Conservation (phyloP, 1,140 invertebrate genomes). For the Amyelois transitella region DNA sequence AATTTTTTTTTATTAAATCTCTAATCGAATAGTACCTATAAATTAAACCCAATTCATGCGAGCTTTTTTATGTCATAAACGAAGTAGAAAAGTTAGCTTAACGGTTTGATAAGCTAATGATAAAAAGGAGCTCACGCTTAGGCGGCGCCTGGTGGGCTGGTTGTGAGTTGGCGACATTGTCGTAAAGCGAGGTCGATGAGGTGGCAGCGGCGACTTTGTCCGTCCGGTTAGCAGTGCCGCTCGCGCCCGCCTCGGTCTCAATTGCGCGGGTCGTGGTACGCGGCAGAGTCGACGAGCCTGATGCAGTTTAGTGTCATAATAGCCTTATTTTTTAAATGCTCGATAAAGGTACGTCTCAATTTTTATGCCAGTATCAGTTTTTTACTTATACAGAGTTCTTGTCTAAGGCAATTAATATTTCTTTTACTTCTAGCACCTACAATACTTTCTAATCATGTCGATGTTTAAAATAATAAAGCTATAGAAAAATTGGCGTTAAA, state of each 20-base stretch:
- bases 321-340: neutral
- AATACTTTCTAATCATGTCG: neutral
- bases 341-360: neutral
- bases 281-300: constrained; percentile 89
- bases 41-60: no score
- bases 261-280: constrained; percentile 82
- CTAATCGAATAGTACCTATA: no score
- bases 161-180: constrained; percentile 82
- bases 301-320: neutral
- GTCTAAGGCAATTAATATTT: no score
- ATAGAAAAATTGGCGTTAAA: neutral
- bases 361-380: no score
- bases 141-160: constrained; percentile 71
- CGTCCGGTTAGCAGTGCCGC: constrained; percentile 58
- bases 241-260: constrained; percentile 78
- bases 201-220: constrained; percentile 88
- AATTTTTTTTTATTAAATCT: no score
- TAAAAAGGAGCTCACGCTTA: constrained; percentile 51
- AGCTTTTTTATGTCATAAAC: constrained; percentile 2
- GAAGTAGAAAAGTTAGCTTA: neutral
- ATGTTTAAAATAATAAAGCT: neutral
- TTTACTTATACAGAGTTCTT: no score
- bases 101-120: neutral
- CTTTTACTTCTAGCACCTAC: no score
- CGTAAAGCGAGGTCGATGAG: constrained; percentile 91